Conservation (phyloP, 2,888 invertebrate genomes). For the Torymus auratus region DNA sequence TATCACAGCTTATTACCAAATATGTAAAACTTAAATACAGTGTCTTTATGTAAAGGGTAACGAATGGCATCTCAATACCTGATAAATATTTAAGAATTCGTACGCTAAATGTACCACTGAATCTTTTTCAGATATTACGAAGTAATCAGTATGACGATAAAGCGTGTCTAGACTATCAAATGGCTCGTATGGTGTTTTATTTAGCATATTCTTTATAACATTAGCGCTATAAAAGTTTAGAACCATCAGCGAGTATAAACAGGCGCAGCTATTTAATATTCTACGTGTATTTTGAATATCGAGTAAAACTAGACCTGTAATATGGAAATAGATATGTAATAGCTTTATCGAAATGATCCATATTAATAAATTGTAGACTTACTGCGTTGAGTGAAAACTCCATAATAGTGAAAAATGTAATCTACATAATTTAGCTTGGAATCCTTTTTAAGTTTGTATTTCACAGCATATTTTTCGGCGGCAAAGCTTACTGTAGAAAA, state of each 20-base stretch:
- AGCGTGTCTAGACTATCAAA: too few species aligned
- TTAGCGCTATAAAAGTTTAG: conserved; percentile 9
- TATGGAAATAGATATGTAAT: too few species aligned
- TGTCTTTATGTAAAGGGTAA: too few species aligned
- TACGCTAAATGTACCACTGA: conserved; percentile 5
- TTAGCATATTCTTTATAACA: neutral
- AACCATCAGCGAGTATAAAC: conserved; percentile 9
- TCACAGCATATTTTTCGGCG: too few species aligned
- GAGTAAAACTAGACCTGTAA: too few species aligned
- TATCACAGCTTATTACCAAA: too few species aligned
- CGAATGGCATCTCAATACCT: neutral
- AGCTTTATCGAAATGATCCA: too few species aligned
- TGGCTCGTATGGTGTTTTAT: too few species aligned
- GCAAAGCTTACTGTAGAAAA: too few species aligned
- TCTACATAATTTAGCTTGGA: neutral
- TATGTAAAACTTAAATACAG: too few species aligned
- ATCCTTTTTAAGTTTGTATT: too few species aligned
- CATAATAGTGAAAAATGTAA: conserved; percentile 6
- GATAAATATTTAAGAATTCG: conserved; percentile 13
- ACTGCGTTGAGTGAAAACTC: neutral
- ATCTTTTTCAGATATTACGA: conserved; percentile 26
- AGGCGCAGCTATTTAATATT: conserved; percentile 16
- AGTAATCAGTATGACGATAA: conserved; percentile 8
- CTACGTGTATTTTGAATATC: neutral
- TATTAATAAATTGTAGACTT: too few species aligned